Base-by-base conservation (phyloP, 2,888 invertebrate genomes). In the Mechanitis messenoides region DNA sequence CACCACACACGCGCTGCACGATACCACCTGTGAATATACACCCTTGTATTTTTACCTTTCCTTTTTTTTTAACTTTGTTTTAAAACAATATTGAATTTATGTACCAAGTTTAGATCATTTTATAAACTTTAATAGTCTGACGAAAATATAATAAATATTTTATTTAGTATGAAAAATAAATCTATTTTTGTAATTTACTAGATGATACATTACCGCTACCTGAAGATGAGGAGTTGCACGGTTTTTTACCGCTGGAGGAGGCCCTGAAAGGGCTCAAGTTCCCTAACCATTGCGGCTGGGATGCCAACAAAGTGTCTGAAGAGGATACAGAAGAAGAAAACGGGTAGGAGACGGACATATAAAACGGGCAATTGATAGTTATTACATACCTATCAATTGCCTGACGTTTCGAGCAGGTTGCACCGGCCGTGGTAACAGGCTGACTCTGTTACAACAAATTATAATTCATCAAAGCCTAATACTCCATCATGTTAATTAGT, bases 161-260 rank as follows among this genome's bases (percentile, higher is more conserved):
- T 20, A 20, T 20, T 20, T 20, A 20, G 20, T 20, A 20, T 20
- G 20, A 20, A 20, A 20, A 20, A 20, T 20, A 20, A 20, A 20
- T 20, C 20, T 20, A 20, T 42, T 42, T 42, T 9, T 9, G 2
- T 42, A 42, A 3, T 42, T 42, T 9, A 2, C 9, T 9, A 94
- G 94, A 92, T 80, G 84, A 85, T 46, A 91, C 91, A 67, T 90
- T 92, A 54, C 95, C 96, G 3, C 85, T 96, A 59, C 93, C 94
- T 0, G 96, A 96, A 83, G 96, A 96, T 81, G 92, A 93, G 72
- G 94, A 95, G 79, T 83, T 96, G 58, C 93, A 95, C 76, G 95
- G 96, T 31, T 96, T 96, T 84, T 83, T 94, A 66, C 96, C 95
- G 0, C 84, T 96, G 50, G 92, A 92, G 71, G 88, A 86, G 56